Evolutionary conservation across 2,113 vertebrate species (phyloP).

Genomic region (Vidua macroura): DNA sequence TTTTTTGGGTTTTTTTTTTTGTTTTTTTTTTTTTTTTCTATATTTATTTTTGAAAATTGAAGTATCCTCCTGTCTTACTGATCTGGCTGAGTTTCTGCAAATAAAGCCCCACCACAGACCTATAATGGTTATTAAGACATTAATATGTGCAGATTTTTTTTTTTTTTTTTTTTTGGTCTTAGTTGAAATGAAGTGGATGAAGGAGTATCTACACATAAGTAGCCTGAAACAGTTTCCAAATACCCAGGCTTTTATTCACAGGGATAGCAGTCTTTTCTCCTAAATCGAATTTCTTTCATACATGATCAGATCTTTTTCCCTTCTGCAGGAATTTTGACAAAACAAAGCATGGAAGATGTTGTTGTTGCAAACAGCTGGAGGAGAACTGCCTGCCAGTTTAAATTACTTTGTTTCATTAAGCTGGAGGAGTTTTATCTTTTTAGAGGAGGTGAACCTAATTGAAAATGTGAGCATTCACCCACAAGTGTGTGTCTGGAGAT

Average conservation of each 20-base stretch:
- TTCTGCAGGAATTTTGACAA: neutral
- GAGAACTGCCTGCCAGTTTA: neutral
- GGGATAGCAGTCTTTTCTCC: neutral
- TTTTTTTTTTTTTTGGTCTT: neutral
- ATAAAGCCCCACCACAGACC: neutral
- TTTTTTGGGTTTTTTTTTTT: too few species aligned
- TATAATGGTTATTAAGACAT: neutral
- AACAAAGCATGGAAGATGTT: neutral
- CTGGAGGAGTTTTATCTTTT: neutral
- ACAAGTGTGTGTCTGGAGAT: neutral
- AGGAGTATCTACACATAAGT: neutral
- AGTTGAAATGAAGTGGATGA: neutral
- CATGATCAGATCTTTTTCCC: neutral
- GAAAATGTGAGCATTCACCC: neutral
- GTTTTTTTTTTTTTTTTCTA: too few species aligned
- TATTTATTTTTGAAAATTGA: neutral
- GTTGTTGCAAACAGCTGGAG: neutral
- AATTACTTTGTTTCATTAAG: neutral
- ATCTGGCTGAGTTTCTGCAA: neutral
- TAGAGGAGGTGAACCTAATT: neutral
- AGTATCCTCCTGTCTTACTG: neutral
- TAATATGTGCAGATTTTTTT: neutral
- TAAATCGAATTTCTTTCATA: fast-evolving
- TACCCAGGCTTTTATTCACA: neutral
- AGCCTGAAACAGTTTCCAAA: neutral